Base-by-base conservation (phyloP, 2,888 invertebrate species). In the Chloroclystis v-ata region DNA sequence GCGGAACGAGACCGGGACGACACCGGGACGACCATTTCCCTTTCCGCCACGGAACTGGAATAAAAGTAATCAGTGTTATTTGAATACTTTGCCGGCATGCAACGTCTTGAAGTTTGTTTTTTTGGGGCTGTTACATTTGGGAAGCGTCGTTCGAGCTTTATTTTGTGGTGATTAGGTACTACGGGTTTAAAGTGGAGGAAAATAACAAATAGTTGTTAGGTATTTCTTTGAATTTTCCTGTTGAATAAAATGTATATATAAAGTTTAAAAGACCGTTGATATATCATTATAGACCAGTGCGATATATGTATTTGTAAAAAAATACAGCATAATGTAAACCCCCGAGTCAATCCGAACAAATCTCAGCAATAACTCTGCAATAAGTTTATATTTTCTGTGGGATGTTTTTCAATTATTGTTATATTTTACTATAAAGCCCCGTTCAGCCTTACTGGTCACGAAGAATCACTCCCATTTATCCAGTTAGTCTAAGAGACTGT, bases 1-100 rank as follows among this genome's bases (percentile, higher is more conserved):
- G 75, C 76, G 2, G 85, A 83, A 30, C 83, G 70, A 8, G 82
- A 78, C 54, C 82, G 67, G n/a, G 73, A 61, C 38, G 69, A 61
- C 37, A 61, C 62, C 2, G 78, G 74, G 14, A 75, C 61, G 33
- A 63, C 56, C 53, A 70, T 54, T 46, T 82, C 82, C 60, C 57
- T 71, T 49, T 80, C 76, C 46, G 75, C 65, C 58, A 79, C 68
- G 28, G 75, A 67, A 30, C 79, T 81, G 69, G 14, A 61, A 64
- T 57, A 58, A 55, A 57, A 57, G 49, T 52, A 54, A 54, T 58
- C 53, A 55, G 43, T 53, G 43, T 45, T 49, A 52, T 57, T 54
- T 49, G 53, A 40, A 51, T 55, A 59, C 55, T 39, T 47, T 46
- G 11, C 12, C 26, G 11, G 33, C 49, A 42, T 49, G 41, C 29